phyloP scores from a whole-genome alignment of 1,140 invertebrate species.

The Cyrtorhinus lividipennis region DNA sequence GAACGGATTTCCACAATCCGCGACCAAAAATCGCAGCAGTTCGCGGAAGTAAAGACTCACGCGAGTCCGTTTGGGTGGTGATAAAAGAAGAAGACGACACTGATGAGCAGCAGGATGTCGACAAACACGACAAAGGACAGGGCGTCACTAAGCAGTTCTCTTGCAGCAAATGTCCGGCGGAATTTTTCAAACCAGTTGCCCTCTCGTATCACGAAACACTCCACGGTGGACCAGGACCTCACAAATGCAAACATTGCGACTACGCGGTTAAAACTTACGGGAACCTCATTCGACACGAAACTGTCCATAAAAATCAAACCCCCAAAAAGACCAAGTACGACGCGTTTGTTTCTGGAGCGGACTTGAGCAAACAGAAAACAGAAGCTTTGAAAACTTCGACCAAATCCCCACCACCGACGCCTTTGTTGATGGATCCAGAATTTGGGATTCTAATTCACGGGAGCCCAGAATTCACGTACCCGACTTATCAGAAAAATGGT shows the following conservation, averaged over 20 bases:
- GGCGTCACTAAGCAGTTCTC: constrained; percentile 30
- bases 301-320: constrained; percentile 35
- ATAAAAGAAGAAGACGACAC: constrained; percentile 18
- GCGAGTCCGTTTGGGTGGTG: constrained; percentile 31
- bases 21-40: constrained; percentile 43
- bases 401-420: constrained; percentile 29
- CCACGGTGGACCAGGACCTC: constrained; percentile 48
- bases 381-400: constrained; percentile 30
- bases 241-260: constrained; percentile 67
- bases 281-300: constrained; percentile 58
- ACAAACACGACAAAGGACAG: background rate
- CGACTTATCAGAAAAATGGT: constrained; percentile 57
- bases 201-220: constrained; percentile 56
- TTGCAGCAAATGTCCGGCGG: constrained; percentile 51
- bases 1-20: constrained; percentile 41
- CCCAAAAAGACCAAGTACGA: constrained; percentile 23
- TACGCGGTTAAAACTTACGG: constrained; percentile 65
- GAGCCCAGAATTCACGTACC: constrained; percentile 61
- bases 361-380: constrained; percentile 43
- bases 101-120: constrained; percentile 3
- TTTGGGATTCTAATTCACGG: constrained; percentile 50
- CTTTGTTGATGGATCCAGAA: constrained; percentile 42
- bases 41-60: constrained; percentile 23
- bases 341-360: constrained; percentile 45
- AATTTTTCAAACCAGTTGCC: constrained; percentile 50